Conservation (phyloP, 2,113 vertebrate species). For the Nannospalax galili region DNA sequence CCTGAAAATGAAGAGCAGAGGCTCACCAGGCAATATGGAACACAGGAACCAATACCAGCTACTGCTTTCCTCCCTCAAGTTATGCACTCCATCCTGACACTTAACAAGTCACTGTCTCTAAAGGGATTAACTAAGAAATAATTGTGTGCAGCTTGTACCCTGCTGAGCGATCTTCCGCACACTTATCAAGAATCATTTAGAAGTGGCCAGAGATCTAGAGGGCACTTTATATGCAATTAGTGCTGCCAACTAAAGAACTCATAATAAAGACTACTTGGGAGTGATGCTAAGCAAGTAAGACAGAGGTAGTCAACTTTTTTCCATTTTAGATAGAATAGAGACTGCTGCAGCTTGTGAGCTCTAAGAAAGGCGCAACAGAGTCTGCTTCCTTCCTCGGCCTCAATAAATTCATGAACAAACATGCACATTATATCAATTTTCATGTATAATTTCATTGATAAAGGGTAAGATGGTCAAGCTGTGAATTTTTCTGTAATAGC, state of each 20-base stretch:
- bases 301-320: background rate
- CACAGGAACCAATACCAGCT: background rate
- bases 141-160: conserved; percentile 25
- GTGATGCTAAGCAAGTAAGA: background rate
- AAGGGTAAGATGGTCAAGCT: background rate
- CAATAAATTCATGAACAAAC: background rate
- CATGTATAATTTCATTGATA: background rate
- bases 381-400: background rate
- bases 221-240: conserved; percentile 23
- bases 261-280: conserved; percentile 1
- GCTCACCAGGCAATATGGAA: conserved; percentile 44
- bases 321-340: conserved; percentile 28
- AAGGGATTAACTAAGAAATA: conserved; percentile 71
- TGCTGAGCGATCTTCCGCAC: background rate
- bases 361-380: background rate
- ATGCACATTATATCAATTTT: background rate
- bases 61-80: background rate
- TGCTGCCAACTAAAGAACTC: background rate
- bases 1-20: conserved; percentile 67
- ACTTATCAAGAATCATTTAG: conserved; percentile 32
- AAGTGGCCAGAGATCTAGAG: conserved; percentile 23
- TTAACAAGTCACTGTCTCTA: conserved; percentile 60
- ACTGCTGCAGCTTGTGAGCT: background rate
- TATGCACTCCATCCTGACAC: conserved; percentile 19
- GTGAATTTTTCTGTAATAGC: background rate